Conservation (phyloP, 2,888 invertebrate genomes). For the Lycaena phlaeas region DNA sequence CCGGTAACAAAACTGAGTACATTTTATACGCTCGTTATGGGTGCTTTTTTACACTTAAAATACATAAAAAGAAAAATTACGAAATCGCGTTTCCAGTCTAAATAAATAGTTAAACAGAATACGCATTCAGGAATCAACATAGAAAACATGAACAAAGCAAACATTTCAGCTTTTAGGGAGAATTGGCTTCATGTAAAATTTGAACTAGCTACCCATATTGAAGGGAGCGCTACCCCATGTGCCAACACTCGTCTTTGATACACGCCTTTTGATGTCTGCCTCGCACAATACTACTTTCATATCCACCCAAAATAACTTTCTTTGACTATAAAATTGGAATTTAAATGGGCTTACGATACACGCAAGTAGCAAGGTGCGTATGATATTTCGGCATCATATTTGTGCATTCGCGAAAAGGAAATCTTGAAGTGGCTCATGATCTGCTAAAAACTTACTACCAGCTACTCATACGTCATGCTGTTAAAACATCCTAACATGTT, state of each 20-base stretch:
- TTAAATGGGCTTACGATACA: constrained; percentile 32
- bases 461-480: too few species aligned
- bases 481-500: too few species aligned
- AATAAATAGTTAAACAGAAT: background rate
- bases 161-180: constrained; percentile 16
- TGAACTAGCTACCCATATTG: constrained; percentile 45
- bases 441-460: too few species aligned
- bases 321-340: constrained; percentile 37
- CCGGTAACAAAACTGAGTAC: too few species aligned
- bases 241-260: constrained; percentile 55
- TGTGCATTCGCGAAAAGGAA: too few species aligned
- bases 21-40: background rate
- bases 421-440: too few species aligned
- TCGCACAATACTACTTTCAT: constrained; percentile 55
- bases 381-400: too few species aligned
- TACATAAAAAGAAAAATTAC: background rate
- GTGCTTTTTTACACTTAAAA: background rate
- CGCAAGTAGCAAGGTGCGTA: constrained; percentile 12
- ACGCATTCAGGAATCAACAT: constrained; percentile 1
- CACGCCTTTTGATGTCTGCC: constrained; percentile 62
- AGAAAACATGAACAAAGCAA: constrained; percentile 13
- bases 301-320: constrained; percentile 45
- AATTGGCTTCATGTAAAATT: constrained; percentile 34
- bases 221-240: constrained; percentile 41
- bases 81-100: background rate